Evolutionary conservation across 2,888 invertebrate genomes (phyloP).

Genomic region (Pemphredon lugubris): DNA sequence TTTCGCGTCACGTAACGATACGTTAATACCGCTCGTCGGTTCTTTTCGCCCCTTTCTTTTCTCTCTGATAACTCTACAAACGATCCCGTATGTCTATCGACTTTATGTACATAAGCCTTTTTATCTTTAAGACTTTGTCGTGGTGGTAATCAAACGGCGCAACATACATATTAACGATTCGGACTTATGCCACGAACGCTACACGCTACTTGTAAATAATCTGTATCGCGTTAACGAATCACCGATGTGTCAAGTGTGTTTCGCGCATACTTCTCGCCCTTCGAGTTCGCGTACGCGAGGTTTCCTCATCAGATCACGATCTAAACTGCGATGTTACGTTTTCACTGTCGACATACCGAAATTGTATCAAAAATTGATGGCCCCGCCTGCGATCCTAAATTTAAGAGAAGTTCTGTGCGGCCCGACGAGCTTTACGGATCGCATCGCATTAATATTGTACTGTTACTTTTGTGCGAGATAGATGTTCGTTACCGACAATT

Average conservation of each 20-base stretch:
- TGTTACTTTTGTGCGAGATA: constrained; percentile 32
- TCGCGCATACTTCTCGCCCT: constrained; percentile 41
- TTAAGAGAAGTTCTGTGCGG: constrained; percentile 7
- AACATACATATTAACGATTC: constrained; percentile 13
- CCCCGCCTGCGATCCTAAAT: constrained; percentile 5
- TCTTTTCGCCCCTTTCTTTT: not conserved
- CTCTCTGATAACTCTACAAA: constrained; percentile 18
- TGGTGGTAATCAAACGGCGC: constrained; percentile 56
- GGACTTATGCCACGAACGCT: constrained; percentile 16
- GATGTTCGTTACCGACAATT: constrained; percentile 27
- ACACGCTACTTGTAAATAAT: constrained; percentile 55
- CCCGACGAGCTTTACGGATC: constrained; percentile 2
- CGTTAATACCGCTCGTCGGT: not conserved
- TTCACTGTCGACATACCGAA: constrained; percentile 9
- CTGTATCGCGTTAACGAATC: constrained; percentile 45
- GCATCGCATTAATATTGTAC: constrained; percentile 22
- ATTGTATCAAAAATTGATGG: constrained; percentile 25
- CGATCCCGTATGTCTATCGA: constrained; percentile 35
- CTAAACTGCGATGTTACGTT: constrained; percentile 1
- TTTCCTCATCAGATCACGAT: not conserved
- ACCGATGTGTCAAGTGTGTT: constrained; percentile 50
- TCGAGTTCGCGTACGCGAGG: constrained; percentile 1
- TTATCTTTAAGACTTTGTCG: constrained; percentile 64
- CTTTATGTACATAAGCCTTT: constrained; percentile 60
- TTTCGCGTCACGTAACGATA: constrained; percentile 9